Conservation (phyloP, 2,888 invertebrate genomes). For the Actias luna region DNA sequence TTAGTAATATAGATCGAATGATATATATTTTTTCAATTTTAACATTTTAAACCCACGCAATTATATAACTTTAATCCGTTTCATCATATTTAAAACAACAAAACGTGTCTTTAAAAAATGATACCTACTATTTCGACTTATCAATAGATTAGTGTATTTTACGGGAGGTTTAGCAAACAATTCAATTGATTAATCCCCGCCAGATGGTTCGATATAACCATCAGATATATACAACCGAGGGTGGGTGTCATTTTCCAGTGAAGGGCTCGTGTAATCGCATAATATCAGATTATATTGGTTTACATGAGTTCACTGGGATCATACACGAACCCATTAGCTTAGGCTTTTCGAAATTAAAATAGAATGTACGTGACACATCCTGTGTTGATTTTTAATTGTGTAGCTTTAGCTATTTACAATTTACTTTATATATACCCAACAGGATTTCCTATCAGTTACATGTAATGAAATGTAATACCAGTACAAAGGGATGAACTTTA, state of each 20-base stretch:
- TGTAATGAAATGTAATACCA: no score
- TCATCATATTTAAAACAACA: no score
- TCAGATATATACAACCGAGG: neutral
- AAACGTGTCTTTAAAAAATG: neutral
- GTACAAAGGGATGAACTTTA: no score
- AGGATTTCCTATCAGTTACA: no score
- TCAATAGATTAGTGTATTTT: neutral
- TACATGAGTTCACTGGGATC: neutral
- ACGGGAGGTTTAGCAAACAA: neutral
- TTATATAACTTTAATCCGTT: no score
- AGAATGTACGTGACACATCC: neutral
- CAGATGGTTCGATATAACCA: neutral
- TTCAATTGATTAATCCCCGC: neutral
- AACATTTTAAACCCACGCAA: no score
- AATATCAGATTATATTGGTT: slow-evolving; percentile 1
- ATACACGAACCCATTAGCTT: neutral
- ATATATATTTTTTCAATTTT: no score
- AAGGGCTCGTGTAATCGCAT: neutral
- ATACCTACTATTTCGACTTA: neutral
- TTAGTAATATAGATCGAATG: no score
- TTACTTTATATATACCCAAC: no score
- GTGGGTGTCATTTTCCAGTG: neutral
- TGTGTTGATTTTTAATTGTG: neutral
- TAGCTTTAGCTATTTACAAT: no score
- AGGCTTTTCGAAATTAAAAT: neutral